These are phyloP conservation scores for Microtus montanus DNA, from an alignment of 2,113 vertebrate genomes.

Conservation along the genomic window DNA sequence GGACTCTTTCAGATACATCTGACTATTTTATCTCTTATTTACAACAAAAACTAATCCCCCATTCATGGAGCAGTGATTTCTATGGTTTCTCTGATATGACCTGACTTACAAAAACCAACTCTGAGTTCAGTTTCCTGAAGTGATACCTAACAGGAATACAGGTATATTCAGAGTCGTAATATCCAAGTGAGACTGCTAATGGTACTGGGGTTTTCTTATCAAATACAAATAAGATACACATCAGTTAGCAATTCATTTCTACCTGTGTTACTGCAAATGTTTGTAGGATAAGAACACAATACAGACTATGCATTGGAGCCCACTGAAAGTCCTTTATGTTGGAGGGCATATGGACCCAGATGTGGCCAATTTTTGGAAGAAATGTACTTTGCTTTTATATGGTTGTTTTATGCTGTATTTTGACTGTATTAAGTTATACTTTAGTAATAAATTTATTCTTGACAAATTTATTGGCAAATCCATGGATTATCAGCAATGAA, in stretches of 20 bases:
- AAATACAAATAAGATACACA: not conserved
- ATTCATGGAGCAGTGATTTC: not conserved
- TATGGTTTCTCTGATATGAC: not conserved
- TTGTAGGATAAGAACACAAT: not conserved
- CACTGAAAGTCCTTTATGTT: too few relatives aligned
- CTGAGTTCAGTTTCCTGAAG: not conserved
- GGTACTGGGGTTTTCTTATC: not conserved
- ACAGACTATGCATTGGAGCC: not conserved
- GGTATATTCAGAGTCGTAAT: not conserved
- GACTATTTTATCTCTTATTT: not conserved
- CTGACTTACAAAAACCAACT: not conserved
- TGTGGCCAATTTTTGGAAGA: not conserved
- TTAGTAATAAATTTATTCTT: not conserved
- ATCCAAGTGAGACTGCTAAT: not conserved
- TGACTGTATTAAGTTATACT: not conserved
- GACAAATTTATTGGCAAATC: not conserved
- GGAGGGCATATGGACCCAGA: fast-evolving
- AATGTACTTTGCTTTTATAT: not conserved
- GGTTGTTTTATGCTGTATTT: not conserved
- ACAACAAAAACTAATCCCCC: not conserved
- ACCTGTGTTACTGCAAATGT: not conserved
- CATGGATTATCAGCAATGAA: not conserved
- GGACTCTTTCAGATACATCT: not conserved
- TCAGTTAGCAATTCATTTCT: not conserved
- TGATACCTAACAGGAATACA: not conserved